phyloP scores from a whole-genome alignment of 2,888 invertebrate genomes.

The Carcina quercana region DNA sequence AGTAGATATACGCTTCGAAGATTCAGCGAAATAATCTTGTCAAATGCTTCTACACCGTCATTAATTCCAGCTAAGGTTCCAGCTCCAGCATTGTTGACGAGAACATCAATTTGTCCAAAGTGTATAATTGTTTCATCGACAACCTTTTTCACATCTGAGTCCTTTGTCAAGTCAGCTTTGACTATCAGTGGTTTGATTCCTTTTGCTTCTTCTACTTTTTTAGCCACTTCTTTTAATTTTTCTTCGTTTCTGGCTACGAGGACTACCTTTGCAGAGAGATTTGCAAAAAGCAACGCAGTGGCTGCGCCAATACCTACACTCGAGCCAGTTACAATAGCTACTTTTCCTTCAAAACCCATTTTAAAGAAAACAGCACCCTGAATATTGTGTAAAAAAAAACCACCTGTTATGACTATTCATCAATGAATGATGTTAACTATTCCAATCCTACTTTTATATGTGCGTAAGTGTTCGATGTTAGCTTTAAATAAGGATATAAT shows the following conservation, averaged over 20 bases:
- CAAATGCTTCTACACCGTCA: conserved; percentile 14
- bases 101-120: conserved; percentile 18
- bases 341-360: conserved; percentile 11
- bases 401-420: too few relatives aligned
- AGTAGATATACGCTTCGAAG: conserved; percentile 17
- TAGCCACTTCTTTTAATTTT: conserved; percentile 12
- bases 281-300: conserved; percentile 14
- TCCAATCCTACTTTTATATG: too few relatives aligned
- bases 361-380: too few relatives aligned
- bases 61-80: conserved; percentile 9
- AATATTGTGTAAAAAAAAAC: too few relatives aligned
- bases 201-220: conserved; percentile 10
- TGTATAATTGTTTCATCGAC: conserved; percentile 15
- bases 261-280: conserved; percentile 15
- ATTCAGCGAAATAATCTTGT: conserved; percentile 14
- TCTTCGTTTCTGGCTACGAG: conserved; percentile 16
- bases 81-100: conserved; percentile 20
- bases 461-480: too few relatives aligned
- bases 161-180: conserved; percentile 15
- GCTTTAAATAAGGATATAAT: too few relatives aligned
- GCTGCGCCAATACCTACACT: conserved; percentile 20
- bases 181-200: conserved; percentile 10
- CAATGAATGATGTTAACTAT: too few relatives aligned
- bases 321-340: conserved; percentile 16
- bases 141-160: conserved; percentile 14